phyloP scores from a whole-genome alignment of 92 coral and sea anemone genomes.

The Montipora capitata region DNA sequence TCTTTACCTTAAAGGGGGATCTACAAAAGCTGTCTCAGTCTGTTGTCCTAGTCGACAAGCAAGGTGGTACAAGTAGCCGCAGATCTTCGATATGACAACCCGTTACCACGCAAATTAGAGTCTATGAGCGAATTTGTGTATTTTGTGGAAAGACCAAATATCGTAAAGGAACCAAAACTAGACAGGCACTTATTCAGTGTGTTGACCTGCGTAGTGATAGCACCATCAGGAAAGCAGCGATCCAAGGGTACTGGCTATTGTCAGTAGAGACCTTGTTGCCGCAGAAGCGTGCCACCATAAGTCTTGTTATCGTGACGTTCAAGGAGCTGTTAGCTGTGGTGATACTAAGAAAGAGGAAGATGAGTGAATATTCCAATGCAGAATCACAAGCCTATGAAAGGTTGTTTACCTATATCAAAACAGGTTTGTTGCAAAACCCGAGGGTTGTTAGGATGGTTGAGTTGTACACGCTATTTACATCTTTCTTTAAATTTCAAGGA shows the following conservation, averaged over 20 bases:
- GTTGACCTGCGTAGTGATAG: slow-evolving; percentile 50
- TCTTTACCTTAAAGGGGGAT: slow-evolving; percentile 37
- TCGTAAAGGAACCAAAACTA: slow-evolving; percentile 35
- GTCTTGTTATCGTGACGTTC: slow-evolving; percentile 67
- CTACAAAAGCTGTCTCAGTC: too few relatives aligned
- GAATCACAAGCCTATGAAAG: slow-evolving; percentile 30
- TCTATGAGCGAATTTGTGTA: slow-evolving; percentile 35
- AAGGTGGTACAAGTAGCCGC: slow-evolving; percentile 52
- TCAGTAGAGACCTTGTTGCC: slow-evolving; percentile 71
- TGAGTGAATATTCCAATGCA: slow-evolving; percentile 19
- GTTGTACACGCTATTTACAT: slow-evolving; percentile 40
- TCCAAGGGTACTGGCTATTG: slow-evolving; percentile 68
- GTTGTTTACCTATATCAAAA: slow-evolving; percentile 41
- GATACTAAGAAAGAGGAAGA: slow-evolving; percentile 33
- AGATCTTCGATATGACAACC: slow-evolving; percentile 58
- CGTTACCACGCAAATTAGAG: slow-evolving; percentile 40
- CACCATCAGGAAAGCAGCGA: slow-evolving; percentile 52
- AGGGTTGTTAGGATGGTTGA: slow-evolving; percentile 58
- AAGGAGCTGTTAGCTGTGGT: slow-evolving; percentile 30
- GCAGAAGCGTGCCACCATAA: slow-evolving; percentile 82
- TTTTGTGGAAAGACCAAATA: slow-evolving; percentile 70
- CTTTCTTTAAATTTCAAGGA: slow-evolving; percentile 44
- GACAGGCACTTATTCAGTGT: slow-evolving; percentile 53
- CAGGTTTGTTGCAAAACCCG: slow-evolving; percentile 38
- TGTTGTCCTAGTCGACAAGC: slow-evolving; percentile 7